These are phyloP conservation scores for Drosophila ezoana DNA, from an alignment of 2,888 invertebrate genomes.

Conservation along the genomic window DNA sequence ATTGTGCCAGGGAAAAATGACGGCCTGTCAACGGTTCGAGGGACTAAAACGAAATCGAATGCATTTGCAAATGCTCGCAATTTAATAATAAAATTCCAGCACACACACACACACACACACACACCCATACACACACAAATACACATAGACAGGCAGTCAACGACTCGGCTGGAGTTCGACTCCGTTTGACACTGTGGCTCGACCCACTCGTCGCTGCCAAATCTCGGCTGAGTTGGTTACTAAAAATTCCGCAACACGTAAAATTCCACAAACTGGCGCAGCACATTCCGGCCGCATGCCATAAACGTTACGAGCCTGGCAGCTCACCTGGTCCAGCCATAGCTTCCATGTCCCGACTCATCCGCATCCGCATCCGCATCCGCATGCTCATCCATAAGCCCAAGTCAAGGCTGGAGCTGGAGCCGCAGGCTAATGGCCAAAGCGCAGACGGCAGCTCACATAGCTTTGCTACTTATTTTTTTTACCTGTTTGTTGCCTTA, in stretches of 20 bases:
- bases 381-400: conserved; percentile 18
- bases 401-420: conserved; percentile 8
- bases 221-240: conserved; percentile 64
- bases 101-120: conserved; percentile 8
- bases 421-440: conserved; percentile 58
- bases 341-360: not conserved
- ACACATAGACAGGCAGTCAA: conserved; percentile 12
- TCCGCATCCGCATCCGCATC: not conserved
- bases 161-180: conserved; percentile 36
- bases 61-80: conserved; percentile 59
- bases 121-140: not conserved
- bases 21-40: conserved; percentile 25
- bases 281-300: conserved; percentile 57
- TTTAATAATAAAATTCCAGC: conserved; percentile 73
- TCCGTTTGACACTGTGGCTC: conserved; percentile 41
- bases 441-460: conserved; percentile 46
- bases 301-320: conserved; percentile 27
- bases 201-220: conserved; percentile 29
- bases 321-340: conserved; percentile 27
- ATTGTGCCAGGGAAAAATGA: conserved; percentile 28
- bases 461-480: conserved; percentile 50
- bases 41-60: conserved; percentile 30
- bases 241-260: conserved; percentile 71
- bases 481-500: conserved; percentile 22
- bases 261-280: conserved; percentile 55